Conservation (phyloP, 2,888 invertebrate species). For the Cacoxenus indagator region DNA sequence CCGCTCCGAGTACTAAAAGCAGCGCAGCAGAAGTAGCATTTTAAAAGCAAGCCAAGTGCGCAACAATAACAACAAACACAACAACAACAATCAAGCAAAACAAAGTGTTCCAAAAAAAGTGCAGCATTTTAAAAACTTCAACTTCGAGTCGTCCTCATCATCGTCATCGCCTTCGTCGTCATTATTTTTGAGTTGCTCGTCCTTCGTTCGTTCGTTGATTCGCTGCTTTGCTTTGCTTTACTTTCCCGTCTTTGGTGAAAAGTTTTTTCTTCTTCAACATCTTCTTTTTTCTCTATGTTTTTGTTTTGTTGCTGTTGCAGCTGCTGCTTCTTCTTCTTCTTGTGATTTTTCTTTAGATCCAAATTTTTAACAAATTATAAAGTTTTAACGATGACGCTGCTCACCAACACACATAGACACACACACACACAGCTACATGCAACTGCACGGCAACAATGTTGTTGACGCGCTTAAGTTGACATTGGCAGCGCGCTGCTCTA, state of each 20-base stretch:
- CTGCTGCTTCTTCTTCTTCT: constrained; percentile 8
- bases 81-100: constrained; percentile 1
- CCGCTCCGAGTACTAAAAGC: background rate
- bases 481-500: too few relatives aligned
- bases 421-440: background rate
- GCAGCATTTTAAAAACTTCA: constrained; percentile 16
- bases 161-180: too few relatives aligned
- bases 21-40: background rate
- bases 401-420: background rate
- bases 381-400: constrained; percentile 31
- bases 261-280: background rate
- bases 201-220: background rate
- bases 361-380: constrained; percentile 29
- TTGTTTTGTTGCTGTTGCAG: background rate
- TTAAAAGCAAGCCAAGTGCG: background rate
- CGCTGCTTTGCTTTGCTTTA: background rate
- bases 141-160: background rate
- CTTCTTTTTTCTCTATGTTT: background rate
- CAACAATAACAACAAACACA: background rate
- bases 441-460: background rate
- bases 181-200: too few relatives aligned
- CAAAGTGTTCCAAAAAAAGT: constrained; percentile 10
- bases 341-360: constrained; percentile 11
- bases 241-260: background rate
- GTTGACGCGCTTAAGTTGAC: constrained; percentile 20